These are phyloP conservation scores for Heliconius charithonia DNA, from an alignment of 2,888 invertebrate genomes.

Conservation along the genomic window DNA sequence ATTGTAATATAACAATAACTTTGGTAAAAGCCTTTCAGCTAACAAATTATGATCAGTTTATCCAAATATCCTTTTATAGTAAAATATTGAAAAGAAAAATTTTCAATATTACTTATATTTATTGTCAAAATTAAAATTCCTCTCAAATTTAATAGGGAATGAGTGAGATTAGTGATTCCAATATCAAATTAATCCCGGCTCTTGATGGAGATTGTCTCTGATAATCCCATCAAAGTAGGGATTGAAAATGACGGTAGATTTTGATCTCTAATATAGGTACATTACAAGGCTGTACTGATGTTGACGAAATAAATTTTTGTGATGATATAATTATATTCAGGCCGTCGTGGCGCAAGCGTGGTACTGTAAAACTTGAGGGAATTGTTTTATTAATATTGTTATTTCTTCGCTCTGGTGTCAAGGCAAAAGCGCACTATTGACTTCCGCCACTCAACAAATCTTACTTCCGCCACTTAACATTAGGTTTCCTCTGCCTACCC, in stretches of 20 bases:
- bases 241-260: slow-evolving; percentile 36
- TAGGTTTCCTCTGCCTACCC: too few relatives aligned
- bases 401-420: too few relatives aligned
- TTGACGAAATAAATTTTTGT: not conserved
- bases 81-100: not conserved
- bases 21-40: too few relatives aligned
- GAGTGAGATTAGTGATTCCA: slow-evolving; percentile 27
- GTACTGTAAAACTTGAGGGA: not conserved
- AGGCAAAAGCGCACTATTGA: not conserved
- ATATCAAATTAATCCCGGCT: slow-evolving; percentile 44
- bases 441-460: not conserved
- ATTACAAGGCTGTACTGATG: not conserved
- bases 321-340: not conserved
- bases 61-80: not conserved
- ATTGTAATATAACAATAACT: too few relatives aligned
- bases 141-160: slow-evolving; percentile 18
- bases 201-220: slow-evolving; percentile 37
- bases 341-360: not conserved
- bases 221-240: slow-evolving; percentile 46
- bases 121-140: slow-evolving; percentile 12
- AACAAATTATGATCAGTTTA: too few relatives aligned
- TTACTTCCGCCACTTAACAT: too few relatives aligned
- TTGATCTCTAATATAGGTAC: slow-evolving; percentile 23
- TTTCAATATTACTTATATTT: not conserved
- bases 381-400: too few relatives aligned